Evolutionary conservation across 1,140 invertebrate genomes (phyloP), one percentile per base, ranked within the genome.

Genomic region (Ceratina calcarata): DNA sequence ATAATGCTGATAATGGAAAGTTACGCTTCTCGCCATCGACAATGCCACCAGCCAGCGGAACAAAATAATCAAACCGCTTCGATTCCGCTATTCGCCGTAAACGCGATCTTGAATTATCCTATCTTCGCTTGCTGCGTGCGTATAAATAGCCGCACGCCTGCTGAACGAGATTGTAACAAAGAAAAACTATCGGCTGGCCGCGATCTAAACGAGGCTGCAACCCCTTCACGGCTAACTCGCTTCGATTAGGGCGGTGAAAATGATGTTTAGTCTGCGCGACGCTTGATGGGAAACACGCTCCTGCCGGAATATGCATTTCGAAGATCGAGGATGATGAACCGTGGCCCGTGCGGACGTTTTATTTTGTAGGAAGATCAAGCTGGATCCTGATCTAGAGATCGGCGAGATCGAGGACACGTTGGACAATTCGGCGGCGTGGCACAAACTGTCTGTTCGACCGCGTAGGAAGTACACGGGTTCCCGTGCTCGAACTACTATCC

Each of bases 371-470:
- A 92, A 91, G 82, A 83, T 91, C 51, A 94, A 93, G 88, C 89
- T 94, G 84, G 95, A 96, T 89, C 93, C 94, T 16, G 94, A 94
- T 27, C 90, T 96, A 89, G 94, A 96, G 84, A 90, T 95, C 67
- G 92, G 94, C n/a, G 87, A 92, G 71, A 89, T 92, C 45, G 93
- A 93, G 12, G 92, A 94, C 74, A 93, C 95, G 24, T 93, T 97
- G 92, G 96, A 97, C 90, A 95, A 94, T 86, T 93, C 95, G 3
- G 96, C 96, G 0, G 96, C 96, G 1, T 94, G 93, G 86, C 96
- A 97, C 92, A 97, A 96, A 91, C 90, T 96, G 58, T 94, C 96
- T 0, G 94, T 97, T 2, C 94, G 95, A 89, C 96, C 96, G 7
- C 95, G 94, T 90, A 94, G 95, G 84, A 96, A 95, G 78, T 94